Base-by-base conservation (phyloP, 2,888 invertebrate species). In the Junonia oenone region DNA sequence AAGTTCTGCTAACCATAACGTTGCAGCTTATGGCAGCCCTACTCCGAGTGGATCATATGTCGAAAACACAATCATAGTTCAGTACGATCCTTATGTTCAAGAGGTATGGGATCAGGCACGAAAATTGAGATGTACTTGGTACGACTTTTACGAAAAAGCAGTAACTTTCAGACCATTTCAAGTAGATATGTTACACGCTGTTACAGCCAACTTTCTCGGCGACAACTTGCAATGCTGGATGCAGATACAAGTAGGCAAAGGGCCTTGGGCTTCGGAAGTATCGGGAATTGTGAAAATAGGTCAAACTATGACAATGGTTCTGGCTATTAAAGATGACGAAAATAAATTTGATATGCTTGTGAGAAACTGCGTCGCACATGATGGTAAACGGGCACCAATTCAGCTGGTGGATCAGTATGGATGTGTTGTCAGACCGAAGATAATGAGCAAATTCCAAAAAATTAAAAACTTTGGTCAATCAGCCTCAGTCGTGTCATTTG, bases 141-240 rank as follows among this genome's bases (percentile, higher is more conserved):
- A 98, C 83, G 98, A 98, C 78, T 97, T 96, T 86, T 98, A 98
- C 81, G 98, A 98, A 81, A 98, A 98, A 83, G 96, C 97, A 1
- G 97, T 98, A 55, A 97, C 97, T 37, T 98, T 98, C 91, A 92
- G 97, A 72, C 98, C 98, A 27, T 98, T 98, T 94, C 97, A 97
- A 91, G 98, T 98, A 33, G 98, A 98, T 79, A 98, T 97, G 97
- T 82, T 98, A 68, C 97, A 98, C 78, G 98, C 97, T 0, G 97
- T 98, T 45, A 97, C 97, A 0, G 98, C 98, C 47, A 98, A 98
- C 91, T 98, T 98, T 93, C 92, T 98, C 68, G 98, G 98, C 26
- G 98, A 98, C 84, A 98, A 98, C 89, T 90, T 98, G 69, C 97
- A 98, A 78, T 98, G 98, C 86, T 98, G 98, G 98, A 98, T 98